Evolutionary conservation across 2,113 vertebrate species (phyloP).

Genomic region (Toxotes jaculatrix): DNA sequence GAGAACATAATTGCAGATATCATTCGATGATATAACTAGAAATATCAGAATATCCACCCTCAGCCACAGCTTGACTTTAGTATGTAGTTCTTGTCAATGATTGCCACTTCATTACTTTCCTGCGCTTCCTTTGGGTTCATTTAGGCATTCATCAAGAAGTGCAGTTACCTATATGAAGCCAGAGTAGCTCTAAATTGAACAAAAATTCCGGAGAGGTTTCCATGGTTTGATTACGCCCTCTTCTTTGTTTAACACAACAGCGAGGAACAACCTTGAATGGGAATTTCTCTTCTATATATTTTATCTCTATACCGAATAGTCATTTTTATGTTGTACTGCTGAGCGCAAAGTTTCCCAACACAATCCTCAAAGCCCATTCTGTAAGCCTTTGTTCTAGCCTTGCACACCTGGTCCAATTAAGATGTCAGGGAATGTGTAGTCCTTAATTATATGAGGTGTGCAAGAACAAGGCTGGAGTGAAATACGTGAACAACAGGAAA

Average conservation of each 20-base stretch:
- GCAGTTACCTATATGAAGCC: neutral
- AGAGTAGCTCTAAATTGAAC: neutral
- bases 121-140: too few species aligned
- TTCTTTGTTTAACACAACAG: constrained; percentile 1
- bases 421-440: constrained; percentile 23
- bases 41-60: too few species aligned
- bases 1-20: neutral
- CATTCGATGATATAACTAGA: neutral
- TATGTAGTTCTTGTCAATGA: neutral
- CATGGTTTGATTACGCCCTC: neutral
- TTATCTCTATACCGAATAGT: neutral
- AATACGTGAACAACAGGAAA: constrained; percentile 1
- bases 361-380: neutral
- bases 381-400: constrained; percentile 33
- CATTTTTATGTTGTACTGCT: neutral
- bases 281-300: neutral
- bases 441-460: constrained; percentile 43
- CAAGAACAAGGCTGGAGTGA: constrained; percentile 18
- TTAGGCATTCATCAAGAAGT: neutral
- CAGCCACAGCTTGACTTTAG: too few species aligned
- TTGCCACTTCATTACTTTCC: too few species aligned
- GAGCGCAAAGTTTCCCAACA: neutral
- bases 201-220: neutral
- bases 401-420: constrained; percentile 44
- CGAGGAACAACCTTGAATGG: neutral